Percentiles rank a stretch among this genome's conserved stretches.
Conservation (phyloP, 2,888 invertebrate species). For the Ormyrus nitidulus region DNA sequence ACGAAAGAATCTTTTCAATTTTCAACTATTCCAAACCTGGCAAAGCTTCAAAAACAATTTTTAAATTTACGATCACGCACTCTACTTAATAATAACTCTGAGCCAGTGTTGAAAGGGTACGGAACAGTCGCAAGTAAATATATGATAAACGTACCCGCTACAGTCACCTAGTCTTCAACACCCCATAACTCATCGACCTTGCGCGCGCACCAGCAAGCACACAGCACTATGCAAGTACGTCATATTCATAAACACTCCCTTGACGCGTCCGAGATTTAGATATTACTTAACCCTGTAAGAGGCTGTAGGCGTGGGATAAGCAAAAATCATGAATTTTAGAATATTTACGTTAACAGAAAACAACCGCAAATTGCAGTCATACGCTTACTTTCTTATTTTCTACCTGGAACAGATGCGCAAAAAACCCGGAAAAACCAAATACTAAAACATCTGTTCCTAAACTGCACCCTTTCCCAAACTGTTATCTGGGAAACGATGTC, state of each 20-base stretch:
- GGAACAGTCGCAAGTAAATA: constrained; percentile 53
- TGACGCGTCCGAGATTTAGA: constrained; percentile 44
- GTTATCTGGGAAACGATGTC: too few species aligned
- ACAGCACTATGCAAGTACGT: constrained; percentile 21
- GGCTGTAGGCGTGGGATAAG: too few species aligned
- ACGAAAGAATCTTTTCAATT: too few species aligned
- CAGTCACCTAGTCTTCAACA: constrained; percentile 68
- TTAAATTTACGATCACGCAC: constrained; percentile 44
- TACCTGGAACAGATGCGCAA: too few species aligned
- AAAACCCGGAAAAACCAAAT: too few species aligned
- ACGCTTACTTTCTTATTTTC: too few species aligned
- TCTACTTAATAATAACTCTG: constrained; percentile 34
- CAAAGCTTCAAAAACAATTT: constrained; percentile 11
- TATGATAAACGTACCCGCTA: constrained; percentile 58
- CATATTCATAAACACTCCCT: constrained; percentile 43
- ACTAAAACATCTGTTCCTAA: too few species aligned
- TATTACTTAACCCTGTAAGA: constrained; percentile 11
- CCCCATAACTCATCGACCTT: constrained; percentile 68
- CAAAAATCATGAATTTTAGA: constrained; percentile 17
- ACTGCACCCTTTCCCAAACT: too few species aligned
- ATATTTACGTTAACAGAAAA: background rate
- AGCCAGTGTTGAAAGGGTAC: constrained; percentile 34
- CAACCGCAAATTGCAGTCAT: too few species aligned
- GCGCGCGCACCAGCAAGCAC: constrained; percentile 29
- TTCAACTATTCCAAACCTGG: too few species aligned